Evolutionary conservation across 1,140 invertebrate genomes (phyloP).

Genomic region (Popillia japonica): DNA sequence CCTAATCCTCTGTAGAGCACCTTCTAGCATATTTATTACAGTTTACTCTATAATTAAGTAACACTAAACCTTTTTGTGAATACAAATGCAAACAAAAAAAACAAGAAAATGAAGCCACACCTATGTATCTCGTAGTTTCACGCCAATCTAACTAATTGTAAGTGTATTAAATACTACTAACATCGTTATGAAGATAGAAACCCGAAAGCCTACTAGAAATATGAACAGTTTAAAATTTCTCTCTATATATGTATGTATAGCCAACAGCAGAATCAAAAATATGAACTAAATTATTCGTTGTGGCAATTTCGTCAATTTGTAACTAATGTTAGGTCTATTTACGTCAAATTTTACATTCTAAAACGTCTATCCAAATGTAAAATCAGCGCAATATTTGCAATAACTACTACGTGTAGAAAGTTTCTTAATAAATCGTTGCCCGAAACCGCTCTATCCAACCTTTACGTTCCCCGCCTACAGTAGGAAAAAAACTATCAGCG

Average conservation of each 20-base stretch:
- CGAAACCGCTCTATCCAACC: neutral
- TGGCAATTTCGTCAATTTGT: neutral
- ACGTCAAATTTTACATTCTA: neutral
- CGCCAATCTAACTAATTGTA: neutral
- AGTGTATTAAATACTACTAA: neutral
- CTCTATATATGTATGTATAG: neutral
- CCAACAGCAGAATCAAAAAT: too few relatives aligned
- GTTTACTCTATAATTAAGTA: too few relatives aligned
- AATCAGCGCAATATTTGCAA: constrained; percentile 1
- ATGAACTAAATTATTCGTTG: neutral
- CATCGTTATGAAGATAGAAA: neutral
- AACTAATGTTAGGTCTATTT: neutral
- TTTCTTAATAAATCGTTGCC: neutral
- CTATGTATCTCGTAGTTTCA: neutral
- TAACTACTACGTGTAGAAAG: neutral
- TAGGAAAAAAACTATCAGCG: neutral
- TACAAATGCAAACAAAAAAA: too few relatives aligned
- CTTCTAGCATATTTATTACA: too few relatives aligned
- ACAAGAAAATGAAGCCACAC: too few relatives aligned
- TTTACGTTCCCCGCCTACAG: constrained; percentile 9
- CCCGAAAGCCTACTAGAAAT: neutral
- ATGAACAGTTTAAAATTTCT: too few relatives aligned
- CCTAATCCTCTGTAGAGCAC: too few relatives aligned
- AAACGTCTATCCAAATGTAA: neutral
- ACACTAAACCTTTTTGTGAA: too few relatives aligned